Percentiles rank a stretch among this genome's conserved stretches.
Conservation (phyloP, 1,140 invertebrate species). For the Heliconius himera region DNA sequence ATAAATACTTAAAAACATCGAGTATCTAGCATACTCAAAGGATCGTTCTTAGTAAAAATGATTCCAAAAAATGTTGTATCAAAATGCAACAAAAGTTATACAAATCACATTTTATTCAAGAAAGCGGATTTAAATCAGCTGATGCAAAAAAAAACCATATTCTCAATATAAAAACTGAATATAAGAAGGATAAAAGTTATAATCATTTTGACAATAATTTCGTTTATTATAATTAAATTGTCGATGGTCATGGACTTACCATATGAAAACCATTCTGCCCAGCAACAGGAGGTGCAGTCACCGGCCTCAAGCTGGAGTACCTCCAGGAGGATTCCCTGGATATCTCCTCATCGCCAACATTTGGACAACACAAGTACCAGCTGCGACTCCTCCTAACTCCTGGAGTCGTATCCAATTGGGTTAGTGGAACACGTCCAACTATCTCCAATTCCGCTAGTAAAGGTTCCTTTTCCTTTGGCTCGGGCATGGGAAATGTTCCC, state of each 20-base stretch:
- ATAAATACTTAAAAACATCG: too few relatives aligned
- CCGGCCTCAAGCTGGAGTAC: conserved; percentile 69
- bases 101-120: too few relatives aligned
- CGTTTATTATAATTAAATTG: too few relatives aligned
- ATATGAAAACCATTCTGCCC: conserved; percentile 53
- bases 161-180: too few relatives aligned
- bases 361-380: conserved; percentile 79
- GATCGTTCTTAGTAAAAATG: too few relatives aligned
- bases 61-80: too few relatives aligned
- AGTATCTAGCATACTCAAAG: too few relatives aligned
- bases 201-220: too few relatives aligned
- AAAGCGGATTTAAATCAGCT: too few relatives aligned
- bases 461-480: conserved; percentile 73
- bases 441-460: conserved; percentile 71
- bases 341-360: conserved; percentile 70
- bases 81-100: too few relatives aligned
- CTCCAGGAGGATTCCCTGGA: conserved; percentile 71
- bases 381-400: conserved; percentile 71
- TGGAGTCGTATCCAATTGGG: conserved; percentile 52
- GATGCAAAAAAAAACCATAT: too few relatives aligned
- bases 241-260: conserved; percentile 38
- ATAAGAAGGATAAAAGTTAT: too few relatives aligned
- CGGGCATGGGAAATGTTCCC: conserved; percentile 78
- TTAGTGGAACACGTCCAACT: conserved; percentile 63
- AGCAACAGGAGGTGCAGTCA: conserved; percentile 62